Base-by-base conservation (phyloP, 2,113 vertebrate genomes). In the Syngnathus floridae region DNA sequence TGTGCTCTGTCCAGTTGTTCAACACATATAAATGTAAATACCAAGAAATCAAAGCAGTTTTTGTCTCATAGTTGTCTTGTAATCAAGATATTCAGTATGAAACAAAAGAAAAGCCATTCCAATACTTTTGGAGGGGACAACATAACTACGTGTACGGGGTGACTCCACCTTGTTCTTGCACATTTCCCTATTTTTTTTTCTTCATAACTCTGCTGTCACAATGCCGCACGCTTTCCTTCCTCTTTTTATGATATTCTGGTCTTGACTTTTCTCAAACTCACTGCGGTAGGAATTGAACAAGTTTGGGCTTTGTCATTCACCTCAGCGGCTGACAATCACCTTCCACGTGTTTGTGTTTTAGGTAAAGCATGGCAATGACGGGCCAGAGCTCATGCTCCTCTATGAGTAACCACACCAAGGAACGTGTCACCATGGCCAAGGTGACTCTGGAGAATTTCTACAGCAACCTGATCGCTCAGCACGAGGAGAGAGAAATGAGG, bases 381-480 rank as follows among this genome's bases (percentile, higher is more conserved):
- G 93, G 94, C 65, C 94, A 94, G 9, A 94, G 92, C 35, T 93
- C 95, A 0, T 98, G 93, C 78, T 92, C 94, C 0, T 93, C 95
- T 49, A 99, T 99, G 97, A 99, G 97, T 77, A 98, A 95, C 74
- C 96, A 99, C 88, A 99, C 97, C 64, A 98, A 98, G 87, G 97
- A 99, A 82, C 84, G 96, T 21, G 97, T 99, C 66, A 99, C 96
- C 0, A 95, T 98, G 95, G 97, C 97, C 64, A 99, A 99, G 86
- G 94, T 99, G 86, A 99, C 96, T 0, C 71, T 99, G 76, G 97
- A 99, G 81, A 99, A 98, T 88, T 99, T 96, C 87, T 99, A 99
- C 82, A 98, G 97, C 85, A 99, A 98, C 73, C 92, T 99, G 41
- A 98, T 98, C 0, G 91, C 93, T 1, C 96, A 99, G 80, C 96